Evolutionary conservation across 2,113 vertebrate species (phyloP).

Genomic region (Pogona vitticeps): DNA sequence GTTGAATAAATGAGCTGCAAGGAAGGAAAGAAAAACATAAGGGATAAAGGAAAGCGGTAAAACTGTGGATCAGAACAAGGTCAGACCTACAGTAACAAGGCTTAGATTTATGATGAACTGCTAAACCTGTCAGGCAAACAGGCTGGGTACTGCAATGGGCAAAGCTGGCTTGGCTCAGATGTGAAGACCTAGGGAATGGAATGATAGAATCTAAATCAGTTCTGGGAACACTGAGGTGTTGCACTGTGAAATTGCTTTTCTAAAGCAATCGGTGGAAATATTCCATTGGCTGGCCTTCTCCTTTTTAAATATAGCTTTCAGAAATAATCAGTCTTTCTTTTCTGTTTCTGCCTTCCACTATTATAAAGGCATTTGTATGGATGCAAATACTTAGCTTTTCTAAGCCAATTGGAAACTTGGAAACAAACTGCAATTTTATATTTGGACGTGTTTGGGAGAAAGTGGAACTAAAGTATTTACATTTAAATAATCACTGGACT

Average conservation of each 20-base stretch:
- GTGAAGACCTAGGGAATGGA: conserved; percentile 54
- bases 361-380: not conserved
- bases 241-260: conserved; percentile 66
- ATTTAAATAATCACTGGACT: not conserved
- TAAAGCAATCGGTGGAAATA: conserved; percentile 44
- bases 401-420: conserved; percentile 1
- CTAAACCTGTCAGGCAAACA: conserved; percentile 56
- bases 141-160: conserved; percentile 43
- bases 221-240: conserved; percentile 50
- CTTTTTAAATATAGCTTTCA: conserved; percentile 43
- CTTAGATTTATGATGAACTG: conserved; percentile 55
- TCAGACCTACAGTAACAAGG: conserved; percentile 55
- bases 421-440: not conserved
- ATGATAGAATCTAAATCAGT: conserved; percentile 67
- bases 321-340: conserved; percentile 25
- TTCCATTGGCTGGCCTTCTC: conserved; percentile 30
- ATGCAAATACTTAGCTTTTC: not conserved
- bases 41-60: conserved; percentile 19
- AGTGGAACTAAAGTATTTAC: conserved; percentile 7
- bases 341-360: conserved; percentile 6
- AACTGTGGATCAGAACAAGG: conserved; percentile 51
- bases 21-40: conserved; percentile 33
- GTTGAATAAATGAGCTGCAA: conserved; percentile 36
- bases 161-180: conserved; percentile 29
- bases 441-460: not conserved